Evolutionary conservation across 2,113 vertebrate genomes (phyloP).

Genomic region (Nothocercus nigrocapillus): DNA sequence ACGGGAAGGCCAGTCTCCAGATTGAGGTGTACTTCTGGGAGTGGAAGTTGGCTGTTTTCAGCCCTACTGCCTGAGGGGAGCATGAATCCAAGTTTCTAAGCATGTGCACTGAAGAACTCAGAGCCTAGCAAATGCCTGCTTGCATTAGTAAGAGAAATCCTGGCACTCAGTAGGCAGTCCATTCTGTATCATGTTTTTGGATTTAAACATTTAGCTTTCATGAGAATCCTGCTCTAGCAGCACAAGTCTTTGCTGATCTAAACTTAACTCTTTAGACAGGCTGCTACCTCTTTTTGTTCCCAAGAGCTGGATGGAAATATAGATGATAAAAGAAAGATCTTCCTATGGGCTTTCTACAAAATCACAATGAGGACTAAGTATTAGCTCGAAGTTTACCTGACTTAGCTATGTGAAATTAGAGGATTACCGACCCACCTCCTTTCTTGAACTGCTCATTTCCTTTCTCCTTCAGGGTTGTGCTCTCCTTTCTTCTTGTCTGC

Average conservation of each 20-base stretch:
- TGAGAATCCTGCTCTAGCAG: not conserved
- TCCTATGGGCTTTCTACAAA: not conserved
- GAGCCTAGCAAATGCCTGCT: not conserved
- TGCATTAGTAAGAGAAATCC: not conserved
- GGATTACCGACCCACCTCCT: slow-evolving; percentile 79
- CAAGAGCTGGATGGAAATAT: not conserved
- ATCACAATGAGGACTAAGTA: not conserved
- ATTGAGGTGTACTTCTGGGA: not conserved
- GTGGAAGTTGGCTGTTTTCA: not conserved
- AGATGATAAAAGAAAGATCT: not conserved
- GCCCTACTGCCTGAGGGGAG: not conserved
- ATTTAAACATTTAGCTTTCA: not conserved
- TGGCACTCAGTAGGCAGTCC: not conserved
- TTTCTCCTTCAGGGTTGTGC: slow-evolving; percentile 86
- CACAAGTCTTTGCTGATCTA: not conserved
- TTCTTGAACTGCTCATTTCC: slow-evolving; percentile 92
- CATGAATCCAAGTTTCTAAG: not conserved
- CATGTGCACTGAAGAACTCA: not conserved
- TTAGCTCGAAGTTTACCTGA: not conserved
- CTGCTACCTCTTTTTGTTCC: not conserved
- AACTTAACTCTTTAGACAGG: not conserved
- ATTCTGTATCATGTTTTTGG: not conserved
- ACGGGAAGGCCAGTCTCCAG: not conserved
- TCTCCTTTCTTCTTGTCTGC: slow-evolving; percentile 88
- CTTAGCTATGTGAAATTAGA: not conserved